Base-by-base conservation (phyloP, 2,113 vertebrate genomes). In the Morone chrysops region DNA sequence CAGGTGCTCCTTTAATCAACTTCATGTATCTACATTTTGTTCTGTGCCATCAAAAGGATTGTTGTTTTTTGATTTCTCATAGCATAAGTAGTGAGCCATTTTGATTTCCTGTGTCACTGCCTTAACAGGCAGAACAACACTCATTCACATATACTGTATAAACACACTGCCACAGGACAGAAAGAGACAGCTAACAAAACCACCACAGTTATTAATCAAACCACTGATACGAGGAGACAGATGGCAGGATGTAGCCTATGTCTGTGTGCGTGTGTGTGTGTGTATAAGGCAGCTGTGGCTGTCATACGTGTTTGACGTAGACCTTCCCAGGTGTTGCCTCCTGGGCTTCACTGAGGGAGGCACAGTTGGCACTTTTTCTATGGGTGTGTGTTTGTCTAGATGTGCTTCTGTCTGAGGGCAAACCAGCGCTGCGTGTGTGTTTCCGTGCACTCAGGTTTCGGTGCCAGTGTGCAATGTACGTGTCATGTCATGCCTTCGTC, bases 241-340 rank as follows among this genome's bases (percentile, higher is more conserved):
- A 84, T 89, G 80, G 74, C 70, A 85, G 78, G 79, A 80, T 74
- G 82, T 71, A 14, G 2, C 3, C 31, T 31, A 60, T 38, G 51
- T 67, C n/a, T 51, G 38, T 56, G 70, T 47, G 61, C 71, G 50
- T 76, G 62, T 67, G 65, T 68, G 63, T 56, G 68, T 56, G 69
- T 38, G 43, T 74, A 17, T 51, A 6, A 80, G 82, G 78, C 90
- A 91, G 90, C 89, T 92, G 92, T 77, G 68, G 48, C 75, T 78
- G 88, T 88, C 89, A 82, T 65, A 51, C 66, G 20, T 8, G 50
- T 47, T 87, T 93, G 87, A 92, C 85, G 84, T 71, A 89, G 36
- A 82, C 20, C 66, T 70, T 83, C 83, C 83, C 92, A 93, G 92
- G 93, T 92, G 91, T 92, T 92, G 78, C 88, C 86, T 88, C 87